phyloP scores from a whole-genome alignment of 2,113 vertebrate species.

The Syrmaticus mikado region DNA sequence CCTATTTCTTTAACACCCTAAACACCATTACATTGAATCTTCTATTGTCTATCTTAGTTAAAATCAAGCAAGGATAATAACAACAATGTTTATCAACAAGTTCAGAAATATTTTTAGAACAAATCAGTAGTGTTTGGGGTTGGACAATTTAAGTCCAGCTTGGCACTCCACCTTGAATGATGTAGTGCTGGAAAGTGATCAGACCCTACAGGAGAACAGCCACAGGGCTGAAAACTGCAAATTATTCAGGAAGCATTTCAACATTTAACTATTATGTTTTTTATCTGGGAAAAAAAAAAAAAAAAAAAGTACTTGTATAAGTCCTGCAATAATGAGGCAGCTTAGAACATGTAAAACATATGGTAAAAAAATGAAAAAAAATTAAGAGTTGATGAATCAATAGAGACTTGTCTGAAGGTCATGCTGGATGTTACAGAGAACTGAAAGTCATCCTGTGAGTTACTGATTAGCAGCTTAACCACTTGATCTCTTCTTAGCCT shows the following conservation, averaged over 20 bases:
- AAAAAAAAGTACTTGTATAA: not conserved
- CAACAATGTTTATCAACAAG: not conserved
- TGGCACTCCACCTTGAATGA: not conserved
- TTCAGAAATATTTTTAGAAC: not conserved
- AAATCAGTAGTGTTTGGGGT: not conserved
- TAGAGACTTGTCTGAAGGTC: not conserved
- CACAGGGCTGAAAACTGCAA: not conserved
- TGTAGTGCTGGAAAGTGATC: not conserved
- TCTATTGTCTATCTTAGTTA: not conserved
- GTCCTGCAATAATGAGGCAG: not conserved
- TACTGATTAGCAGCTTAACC: not conserved
- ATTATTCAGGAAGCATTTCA: not conserved
- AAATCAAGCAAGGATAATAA: not conserved
- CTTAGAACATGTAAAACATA: not conserved
- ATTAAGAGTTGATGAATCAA: not conserved
- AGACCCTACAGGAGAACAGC: not conserved
- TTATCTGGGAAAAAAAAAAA: not conserved
- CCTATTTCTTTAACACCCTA: not conserved
- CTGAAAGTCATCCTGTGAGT: not conserved
- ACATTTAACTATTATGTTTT: not conserved
- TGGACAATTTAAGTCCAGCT: not conserved
- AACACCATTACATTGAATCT: not conserved
- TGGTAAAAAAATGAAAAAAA: not conserved
- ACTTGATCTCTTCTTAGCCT: not conserved
- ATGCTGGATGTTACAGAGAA: not conserved